phyloP scores from a whole-genome alignment of 2,888 invertebrate genomes.

The Phortica magna region DNA sequence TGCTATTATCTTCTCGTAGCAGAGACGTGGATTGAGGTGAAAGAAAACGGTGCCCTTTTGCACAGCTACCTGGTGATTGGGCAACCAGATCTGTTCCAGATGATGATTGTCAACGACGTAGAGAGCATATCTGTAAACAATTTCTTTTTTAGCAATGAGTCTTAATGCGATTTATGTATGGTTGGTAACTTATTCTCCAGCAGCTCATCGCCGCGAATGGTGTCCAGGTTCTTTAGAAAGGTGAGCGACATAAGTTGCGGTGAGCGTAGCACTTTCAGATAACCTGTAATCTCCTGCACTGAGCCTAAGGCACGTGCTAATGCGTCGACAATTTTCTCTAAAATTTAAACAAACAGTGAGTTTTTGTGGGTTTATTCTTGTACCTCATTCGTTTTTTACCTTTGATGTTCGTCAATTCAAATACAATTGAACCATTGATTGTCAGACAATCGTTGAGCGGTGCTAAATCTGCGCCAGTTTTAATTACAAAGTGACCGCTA shows the following conservation, averaged over 20 bases:
- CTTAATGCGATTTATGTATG: background rate
- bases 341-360: conserved; percentile 31
- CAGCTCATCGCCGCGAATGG: conserved; percentile 81
- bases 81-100: conserved; percentile 81
- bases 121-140: conserved; percentile 78
- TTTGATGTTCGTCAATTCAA: conserved; percentile 75
- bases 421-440: conserved; percentile 84
- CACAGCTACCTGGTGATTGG: conserved; percentile 79
- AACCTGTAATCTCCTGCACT: conserved; percentile 83
- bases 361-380: background rate
- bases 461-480: conserved; percentile 55
- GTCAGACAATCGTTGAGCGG: conserved; percentile 83
- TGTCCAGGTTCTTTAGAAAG: conserved; percentile 82
- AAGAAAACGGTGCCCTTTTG: conserved; percentile 82
- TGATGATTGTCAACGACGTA: conserved; percentile 84
- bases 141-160: background rate
- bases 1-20: conserved; percentile 81
- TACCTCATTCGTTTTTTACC: conserved; percentile 52
- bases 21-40: conserved; percentile 86
- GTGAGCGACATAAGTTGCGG: conserved; percentile 81
- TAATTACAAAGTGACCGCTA: conserved; percentile 59
- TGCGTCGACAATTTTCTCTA: conserved; percentile 73
- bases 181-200: conserved; percentile 63
- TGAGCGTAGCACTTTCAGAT: conserved; percentile 83
- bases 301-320: conserved; percentile 81